phyloP scores from a whole-genome alignment of 2,797 vertebrate species.

The Phaenicophaeus curvirostris region DNA sequence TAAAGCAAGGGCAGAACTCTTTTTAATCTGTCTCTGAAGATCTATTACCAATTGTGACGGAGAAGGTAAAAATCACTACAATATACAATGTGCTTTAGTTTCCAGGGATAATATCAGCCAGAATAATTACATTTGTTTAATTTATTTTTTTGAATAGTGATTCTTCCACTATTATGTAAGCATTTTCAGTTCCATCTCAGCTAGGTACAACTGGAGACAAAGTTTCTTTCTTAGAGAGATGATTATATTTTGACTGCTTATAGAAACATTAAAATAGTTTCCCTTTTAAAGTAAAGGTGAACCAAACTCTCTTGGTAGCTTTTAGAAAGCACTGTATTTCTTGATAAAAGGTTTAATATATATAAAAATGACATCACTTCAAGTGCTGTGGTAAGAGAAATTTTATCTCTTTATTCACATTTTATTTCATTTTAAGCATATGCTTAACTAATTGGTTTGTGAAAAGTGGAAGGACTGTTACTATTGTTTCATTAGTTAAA shows the following conservation, averaged over 20 bases:
- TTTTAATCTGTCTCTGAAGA: not conserved
- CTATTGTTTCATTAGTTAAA: not conserved
- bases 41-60: not conserved
- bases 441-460: not conserved
- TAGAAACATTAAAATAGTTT: not conserved
- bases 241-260: not conserved
- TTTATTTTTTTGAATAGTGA: not conserved
- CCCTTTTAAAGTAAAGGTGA: not conserved
- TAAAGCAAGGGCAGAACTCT: not conserved
- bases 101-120: not conserved
- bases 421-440: not conserved
- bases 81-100: not conserved
- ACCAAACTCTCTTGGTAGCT: not conserved
- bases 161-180: not conserved
- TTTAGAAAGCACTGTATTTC: conserved; percentile 14
- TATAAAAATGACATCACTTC: not conserved
- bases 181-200: not conserved
- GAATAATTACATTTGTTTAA: not conserved
- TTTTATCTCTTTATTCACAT: not conserved
- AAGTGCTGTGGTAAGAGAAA: not conserved
- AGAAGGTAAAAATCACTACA: not conserved
- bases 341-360: not conserved
- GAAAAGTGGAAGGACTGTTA: not conserved
- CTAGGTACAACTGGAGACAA: not conserved
- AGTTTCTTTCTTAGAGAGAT: not conserved